Base-by-base conservation (phyloP, 2,888 invertebrate genomes). In the Epistrophe grossulariae region DNA sequence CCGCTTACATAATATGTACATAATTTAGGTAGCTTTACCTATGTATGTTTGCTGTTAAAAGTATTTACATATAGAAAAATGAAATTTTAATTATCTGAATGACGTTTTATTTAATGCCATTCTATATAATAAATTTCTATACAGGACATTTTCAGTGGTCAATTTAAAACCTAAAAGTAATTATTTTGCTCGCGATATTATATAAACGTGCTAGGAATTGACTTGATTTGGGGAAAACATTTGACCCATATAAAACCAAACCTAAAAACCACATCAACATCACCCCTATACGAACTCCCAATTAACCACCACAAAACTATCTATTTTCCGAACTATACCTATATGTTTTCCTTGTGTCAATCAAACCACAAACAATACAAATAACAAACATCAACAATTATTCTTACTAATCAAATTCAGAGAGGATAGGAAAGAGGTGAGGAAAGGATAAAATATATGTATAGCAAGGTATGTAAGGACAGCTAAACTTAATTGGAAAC, bases 401-500 rank as follows among this genome's bases (percentile, higher is more conserved):
- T 55, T 55, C 28, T 55, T 72, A 62, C 81, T 81, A 85, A 81
- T 85, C 81, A 81, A 57, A 70, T 72, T 70, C 55, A 43, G 35
- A 45, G 28, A 4, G 10, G 24, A 0, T 15, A 2, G 8, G 17
- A 57, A 60, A 35, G 57, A 11, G 35, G 13, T 15, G 10, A 19
- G 19, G 59, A 13, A 8, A 5, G 24, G 68, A 52, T 9, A 31
- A 50, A 50, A 50, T 17, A 17, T 17, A 57, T 15, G 5, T n/a
- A n/a, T n/a, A n/a, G n/a, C 2, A 2, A 24, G 24, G 24, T 24
- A 24, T 24, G 3, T 43, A 11, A 48, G 50, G 38, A n/a, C 24
- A 50, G 40, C 24, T 40, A 55, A 64, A 77, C 70, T 85, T 78
- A 81, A 85, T 85, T 85, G 81, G 55, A 52, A 70, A 73, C 50